phyloP scores from a whole-genome alignment of 2,113 vertebrate species.

The Gobiocypris rarus region DNA sequence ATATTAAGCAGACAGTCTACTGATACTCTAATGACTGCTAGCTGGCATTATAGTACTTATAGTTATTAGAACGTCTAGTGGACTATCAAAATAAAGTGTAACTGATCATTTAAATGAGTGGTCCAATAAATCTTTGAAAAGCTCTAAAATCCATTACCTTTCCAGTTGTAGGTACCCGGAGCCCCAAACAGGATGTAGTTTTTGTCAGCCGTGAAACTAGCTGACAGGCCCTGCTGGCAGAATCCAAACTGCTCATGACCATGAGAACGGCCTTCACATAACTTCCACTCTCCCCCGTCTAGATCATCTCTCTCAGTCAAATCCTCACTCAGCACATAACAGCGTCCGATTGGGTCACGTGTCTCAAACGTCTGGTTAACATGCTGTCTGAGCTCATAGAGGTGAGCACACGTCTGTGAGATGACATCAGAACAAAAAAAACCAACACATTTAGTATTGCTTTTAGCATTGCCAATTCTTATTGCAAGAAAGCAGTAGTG shows the following conservation, averaged over 20 bases:
- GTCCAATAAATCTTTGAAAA: neutral
- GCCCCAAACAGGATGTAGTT: conserved; percentile 92
- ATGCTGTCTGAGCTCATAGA: conserved; percentile 88
- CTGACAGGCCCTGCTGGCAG: conserved; percentile 93
- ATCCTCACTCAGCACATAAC: conserved; percentile 92
- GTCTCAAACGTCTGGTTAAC: conserved; percentile 87
- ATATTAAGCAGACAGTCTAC: too few relatives aligned
- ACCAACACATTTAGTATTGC: neutral
- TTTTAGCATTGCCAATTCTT: neutral
- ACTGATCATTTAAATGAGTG: neutral
- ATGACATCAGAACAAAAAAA: neutral
- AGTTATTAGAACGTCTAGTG: too few relatives aligned
- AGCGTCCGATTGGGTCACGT: conserved; percentile 89
- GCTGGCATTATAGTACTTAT: too few relatives aligned
- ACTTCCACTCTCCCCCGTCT: conserved; percentile 95
- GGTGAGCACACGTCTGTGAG: conserved; percentile 88
- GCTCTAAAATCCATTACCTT: conserved; percentile 76
- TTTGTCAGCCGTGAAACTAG: conserved; percentile 89
- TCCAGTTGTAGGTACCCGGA: conserved; percentile 96
- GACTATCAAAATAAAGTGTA: too few relatives aligned
- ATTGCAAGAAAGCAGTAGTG: neutral
- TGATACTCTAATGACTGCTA: too few relatives aligned
- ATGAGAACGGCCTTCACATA: conserved; percentile 90
- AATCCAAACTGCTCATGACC: conserved; percentile 94
- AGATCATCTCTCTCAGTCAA: conserved; percentile 83